Base-by-base conservation (phyloP, 2,797 vertebrate species). In the Falco biarmicus region DNA sequence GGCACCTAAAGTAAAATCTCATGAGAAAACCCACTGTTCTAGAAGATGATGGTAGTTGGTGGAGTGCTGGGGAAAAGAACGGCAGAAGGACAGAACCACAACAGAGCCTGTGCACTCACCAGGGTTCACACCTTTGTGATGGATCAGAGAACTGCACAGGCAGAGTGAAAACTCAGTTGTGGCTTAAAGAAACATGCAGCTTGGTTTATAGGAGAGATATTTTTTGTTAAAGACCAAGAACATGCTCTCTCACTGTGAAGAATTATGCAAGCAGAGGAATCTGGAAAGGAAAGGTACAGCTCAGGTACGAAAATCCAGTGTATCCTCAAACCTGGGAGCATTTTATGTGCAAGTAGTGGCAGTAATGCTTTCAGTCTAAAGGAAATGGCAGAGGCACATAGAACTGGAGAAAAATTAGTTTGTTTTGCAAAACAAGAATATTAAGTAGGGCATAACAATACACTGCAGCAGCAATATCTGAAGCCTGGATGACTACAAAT, bases 401-500 rank as follows among this genome's bases (percentile, higher is more conserved):
- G 45, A 85, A 48, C 11, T 16, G 4, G 59, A 68, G 39, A 60
- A 77, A 91, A 94, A 56, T 25, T 34, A 74, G 15, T 50, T 26
- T 41, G 25, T 71, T 95, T 73, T 37, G 54, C 47, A 91, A 84
- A 95, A 82, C 59, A 86, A 59, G 63, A 88, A 45, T 84, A 90
- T 65, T 78, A 90, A 51, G 14, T 48, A 68, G 66, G 54, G 50
- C 37, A 34, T 66, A 89, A 81, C 57, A 89, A 82, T 56, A 74
- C 12, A 85, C 48, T 39, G 45, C 54, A 80, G 63, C 24, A 89
- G 37, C 63, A 89, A 32, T 51, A 81, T 34, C 61, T 41, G 71
- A 92, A 93, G 84, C 68, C 71, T 80, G 66, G 41, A 45, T 94
- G 90, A 80, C 92, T 94, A 53, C 48, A 93, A 71, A 88, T 77